These are phyloP conservation scores for Cyclophora punctaria DNA, from an alignment of 2,888 invertebrate genomes.

Conservation along the genomic window DNA sequence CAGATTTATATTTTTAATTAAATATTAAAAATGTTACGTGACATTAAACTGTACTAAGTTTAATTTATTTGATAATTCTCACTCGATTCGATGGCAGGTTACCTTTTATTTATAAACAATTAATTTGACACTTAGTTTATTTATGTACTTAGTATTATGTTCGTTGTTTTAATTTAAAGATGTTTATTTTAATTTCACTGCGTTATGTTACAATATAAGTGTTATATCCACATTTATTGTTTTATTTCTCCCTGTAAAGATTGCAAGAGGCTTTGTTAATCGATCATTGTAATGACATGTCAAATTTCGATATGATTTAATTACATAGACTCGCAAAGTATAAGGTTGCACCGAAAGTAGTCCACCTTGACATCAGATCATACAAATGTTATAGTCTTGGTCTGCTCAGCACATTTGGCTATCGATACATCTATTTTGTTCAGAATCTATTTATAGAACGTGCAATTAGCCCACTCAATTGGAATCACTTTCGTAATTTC, in stretches of 20 bases:
- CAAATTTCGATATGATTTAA: background rate
- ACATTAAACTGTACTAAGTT: no score
- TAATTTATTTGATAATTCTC: no score
- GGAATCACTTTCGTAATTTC: no score
- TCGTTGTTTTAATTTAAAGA: slow-evolving; percentile 73
- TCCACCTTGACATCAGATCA: slow-evolving; percentile 25
- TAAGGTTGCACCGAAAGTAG: slow-evolving; percentile 24
- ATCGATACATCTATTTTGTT: slow-evolving; percentile 3
- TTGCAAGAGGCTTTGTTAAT: slow-evolving; percentile 1
- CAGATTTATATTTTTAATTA: no score
- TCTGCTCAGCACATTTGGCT: slow-evolving; percentile 5
- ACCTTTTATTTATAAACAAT: background rate
- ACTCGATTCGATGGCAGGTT: background rate
- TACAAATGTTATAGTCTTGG: slow-evolving; percentile 5
- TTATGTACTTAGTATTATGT: slow-evolving; percentile 58
- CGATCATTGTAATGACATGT: slow-evolving; percentile 1
- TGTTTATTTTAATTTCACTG: slow-evolving; percentile 71
- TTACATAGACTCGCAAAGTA: no score
- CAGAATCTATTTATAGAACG: slow-evolving; percentile 8
- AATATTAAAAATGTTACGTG: no score
- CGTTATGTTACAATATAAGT: slow-evolving; percentile 72
- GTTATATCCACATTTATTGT: slow-evolving; percentile 60
- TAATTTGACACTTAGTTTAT: slow-evolving; percentile 7
- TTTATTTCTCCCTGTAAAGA: slow-evolving; percentile 19
- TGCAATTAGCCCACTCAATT: background rate